Conservation (phyloP, 2,113 vertebrate genomes). For the Xiphias gladius region DNA sequence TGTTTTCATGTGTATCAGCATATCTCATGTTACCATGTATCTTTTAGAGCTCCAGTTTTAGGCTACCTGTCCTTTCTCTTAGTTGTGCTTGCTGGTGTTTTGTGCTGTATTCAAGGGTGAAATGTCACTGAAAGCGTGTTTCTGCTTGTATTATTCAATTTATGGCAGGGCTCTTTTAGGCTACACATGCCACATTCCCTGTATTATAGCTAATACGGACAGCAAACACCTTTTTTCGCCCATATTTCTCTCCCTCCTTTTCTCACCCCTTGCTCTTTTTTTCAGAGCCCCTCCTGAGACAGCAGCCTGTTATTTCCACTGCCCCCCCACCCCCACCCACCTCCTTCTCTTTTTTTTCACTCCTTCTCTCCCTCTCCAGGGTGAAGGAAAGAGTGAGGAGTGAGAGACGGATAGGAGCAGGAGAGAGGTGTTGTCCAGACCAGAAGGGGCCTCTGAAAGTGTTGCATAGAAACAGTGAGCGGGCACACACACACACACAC, state of each 20-base stretch:
- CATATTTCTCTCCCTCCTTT: constrained; percentile 63
- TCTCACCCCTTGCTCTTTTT: constrained; percentile 65
- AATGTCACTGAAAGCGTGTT: constrained; percentile 35
- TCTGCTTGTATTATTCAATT: constrained; percentile 26
- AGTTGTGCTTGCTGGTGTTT: not conserved
- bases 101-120: constrained; percentile 1
- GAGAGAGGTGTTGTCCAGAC: constrained; percentile 82
- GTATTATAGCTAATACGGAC: constrained; percentile 44
- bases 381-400: constrained; percentile 87
- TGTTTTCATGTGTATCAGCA: constrained; percentile 82
- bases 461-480: constrained; percentile 80
- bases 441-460: constrained; percentile 82
- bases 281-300: constrained; percentile 79
- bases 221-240: constrained; percentile 66
- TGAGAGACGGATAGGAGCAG: constrained; percentile 82
- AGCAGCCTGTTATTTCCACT: constrained; percentile 85
- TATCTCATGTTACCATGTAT: constrained; percentile 72
- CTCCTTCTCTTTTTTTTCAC: constrained; percentile 62
- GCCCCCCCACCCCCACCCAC: constrained; percentile 57
- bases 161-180: not conserved
- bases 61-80: constrained; percentile 44
- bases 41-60: constrained; percentile 45
- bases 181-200: constrained; percentile 54
- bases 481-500: constrained; percentile 61
- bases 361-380: constrained; percentile 77